phyloP scores from a whole-genome alignment of 2,113 vertebrate species.

The Zosterops pallidus region DNA sequence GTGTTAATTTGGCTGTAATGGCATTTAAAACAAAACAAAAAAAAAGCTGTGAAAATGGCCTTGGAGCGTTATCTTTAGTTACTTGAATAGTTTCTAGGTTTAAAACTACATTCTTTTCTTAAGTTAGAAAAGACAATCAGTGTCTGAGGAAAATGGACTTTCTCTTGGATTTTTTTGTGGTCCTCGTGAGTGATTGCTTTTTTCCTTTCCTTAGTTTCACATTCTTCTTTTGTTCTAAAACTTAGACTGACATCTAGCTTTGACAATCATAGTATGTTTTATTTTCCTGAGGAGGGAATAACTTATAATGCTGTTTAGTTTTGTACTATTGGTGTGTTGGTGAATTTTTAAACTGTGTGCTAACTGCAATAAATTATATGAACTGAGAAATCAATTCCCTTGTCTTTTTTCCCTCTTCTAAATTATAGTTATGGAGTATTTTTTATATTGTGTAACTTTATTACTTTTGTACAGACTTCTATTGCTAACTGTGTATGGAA shows the following conservation, averaged over 20 bases:
- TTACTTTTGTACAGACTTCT: slow-evolving; percentile 65
- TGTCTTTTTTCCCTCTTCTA: slow-evolving; percentile 72
- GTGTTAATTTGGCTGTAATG: slow-evolving; percentile 84
- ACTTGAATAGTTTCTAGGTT: slow-evolving; percentile 94
- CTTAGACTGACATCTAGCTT: slow-evolving; percentile 98
- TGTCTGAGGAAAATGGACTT: slow-evolving; percentile 90
- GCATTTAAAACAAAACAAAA: slow-evolving; percentile 84
- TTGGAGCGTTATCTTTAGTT: slow-evolving; percentile 94
- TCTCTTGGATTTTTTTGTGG: slow-evolving; percentile 83
- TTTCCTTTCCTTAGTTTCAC: slow-evolving; percentile 85
- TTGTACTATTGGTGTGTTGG: slow-evolving; percentile 99
- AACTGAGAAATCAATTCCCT: slow-evolving; percentile 80
- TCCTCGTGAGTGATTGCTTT: slow-evolving; percentile 90
- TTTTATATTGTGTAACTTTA: slow-evolving; percentile 51
- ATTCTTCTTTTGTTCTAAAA: slow-evolving; percentile 89
- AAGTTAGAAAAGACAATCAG: slow-evolving; percentile 95
- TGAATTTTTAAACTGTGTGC: slow-evolving; percentile 99
- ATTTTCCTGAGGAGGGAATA: slow-evolving; percentile 97
- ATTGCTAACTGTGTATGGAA: slow-evolving; percentile 58
- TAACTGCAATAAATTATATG: slow-evolving; percentile 99
- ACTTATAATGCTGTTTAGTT: slow-evolving; percentile 99
- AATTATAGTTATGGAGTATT: slow-evolving; percentile 54
- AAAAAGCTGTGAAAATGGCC: slow-evolving; percentile 93
- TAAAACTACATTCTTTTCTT: slow-evolving; percentile 82
- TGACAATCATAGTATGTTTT: slow-evolving; percentile 99